These are phyloP conservation scores for Hemichromis elongatus DNA, from an alignment of 2,113 vertebrate genomes.

Conservation along the genomic window DNA sequence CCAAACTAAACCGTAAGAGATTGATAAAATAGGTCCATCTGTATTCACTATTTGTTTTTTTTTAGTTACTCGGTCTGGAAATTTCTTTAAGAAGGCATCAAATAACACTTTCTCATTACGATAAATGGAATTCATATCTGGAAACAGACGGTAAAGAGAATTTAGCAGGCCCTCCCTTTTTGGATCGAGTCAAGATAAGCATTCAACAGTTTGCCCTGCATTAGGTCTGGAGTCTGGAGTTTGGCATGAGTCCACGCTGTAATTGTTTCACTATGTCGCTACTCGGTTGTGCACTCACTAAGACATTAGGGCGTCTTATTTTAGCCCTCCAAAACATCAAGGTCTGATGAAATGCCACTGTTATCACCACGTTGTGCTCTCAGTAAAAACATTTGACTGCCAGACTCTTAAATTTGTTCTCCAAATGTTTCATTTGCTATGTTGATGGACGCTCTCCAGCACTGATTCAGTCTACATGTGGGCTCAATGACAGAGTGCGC, in stretches of 20 bases:
- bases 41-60: constrained; percentile 4
- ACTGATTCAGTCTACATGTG: not conserved
- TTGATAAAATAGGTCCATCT: not conserved
- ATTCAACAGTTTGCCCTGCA: constrained; percentile 9
- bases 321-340: not conserved
- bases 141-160: constrained; percentile 8
- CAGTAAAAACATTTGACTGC: constrained; percentile 6
- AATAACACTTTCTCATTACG: not conserved
- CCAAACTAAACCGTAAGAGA: not conserved
- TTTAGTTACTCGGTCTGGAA: not conserved
- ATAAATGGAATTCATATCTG: constrained; percentile 1
- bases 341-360: constrained; percentile 13
- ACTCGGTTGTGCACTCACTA: not conserved
- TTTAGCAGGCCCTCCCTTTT: not conserved
- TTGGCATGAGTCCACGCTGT: constrained; percentile 26
- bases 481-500: not conserved
- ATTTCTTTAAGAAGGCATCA: not conserved
- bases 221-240: constrained; percentile 47
- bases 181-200: constrained; percentile 29
- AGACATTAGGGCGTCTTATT: constrained; percentile 8
- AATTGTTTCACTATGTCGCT: constrained; percentile 58
- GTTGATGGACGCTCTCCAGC: constrained; percentile 24
- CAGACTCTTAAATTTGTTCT: constrained; percentile 22
- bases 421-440: constrained; percentile 37
- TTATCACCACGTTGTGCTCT: constrained; percentile 18